Conservation (phyloP, 2,888 invertebrate species). For the Synanthedon andrenaeformis region DNA sequence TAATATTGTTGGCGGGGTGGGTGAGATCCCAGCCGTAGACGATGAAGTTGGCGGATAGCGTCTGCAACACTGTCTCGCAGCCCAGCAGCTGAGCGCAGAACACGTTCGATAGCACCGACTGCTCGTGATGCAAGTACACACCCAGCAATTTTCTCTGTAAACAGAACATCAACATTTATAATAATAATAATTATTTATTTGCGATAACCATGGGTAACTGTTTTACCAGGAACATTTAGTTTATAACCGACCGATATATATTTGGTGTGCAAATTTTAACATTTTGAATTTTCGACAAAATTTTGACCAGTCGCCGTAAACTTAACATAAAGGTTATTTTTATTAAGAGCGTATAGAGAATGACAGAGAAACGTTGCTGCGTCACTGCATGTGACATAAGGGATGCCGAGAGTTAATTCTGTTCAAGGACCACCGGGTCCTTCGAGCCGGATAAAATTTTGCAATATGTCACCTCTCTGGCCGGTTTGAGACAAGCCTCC, state of each 20-base stretch:
- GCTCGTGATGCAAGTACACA: constrained; percentile 96
- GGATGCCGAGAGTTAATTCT: too few relatives aligned
- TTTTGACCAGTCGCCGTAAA: too few relatives aligned
- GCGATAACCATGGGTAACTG: too few relatives aligned
- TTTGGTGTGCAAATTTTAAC: too few relatives aligned
- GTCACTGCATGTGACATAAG: too few relatives aligned
- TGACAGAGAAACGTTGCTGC: too few relatives aligned
- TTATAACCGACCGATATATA: background rate
- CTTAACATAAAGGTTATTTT: too few relatives aligned
- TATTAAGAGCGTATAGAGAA: too few relatives aligned
- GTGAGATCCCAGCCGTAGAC: constrained; percentile 99
- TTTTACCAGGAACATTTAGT: too few relatives aligned
- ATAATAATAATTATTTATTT: background rate
- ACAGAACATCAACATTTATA: constrained; percentile 5
- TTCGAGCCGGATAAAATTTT: too few relatives aligned
- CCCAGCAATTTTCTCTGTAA: constrained; percentile 90
- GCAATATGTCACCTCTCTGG: constrained; percentile 78
- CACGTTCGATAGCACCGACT: constrained; percentile 94
- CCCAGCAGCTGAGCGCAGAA: constrained; percentile 96
- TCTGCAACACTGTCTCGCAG: constrained; percentile 90
- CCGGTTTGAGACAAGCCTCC: constrained; percentile 89
- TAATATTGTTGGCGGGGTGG: constrained; percentile 84
- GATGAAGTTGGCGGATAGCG: constrained; percentile 89
- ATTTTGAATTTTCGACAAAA: too few relatives aligned
- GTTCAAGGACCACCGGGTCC: too few relatives aligned